Evolutionary conservation across 1,140 invertebrate genomes (phyloP).

Genomic region (Oncopeltus fasciatus): DNA sequence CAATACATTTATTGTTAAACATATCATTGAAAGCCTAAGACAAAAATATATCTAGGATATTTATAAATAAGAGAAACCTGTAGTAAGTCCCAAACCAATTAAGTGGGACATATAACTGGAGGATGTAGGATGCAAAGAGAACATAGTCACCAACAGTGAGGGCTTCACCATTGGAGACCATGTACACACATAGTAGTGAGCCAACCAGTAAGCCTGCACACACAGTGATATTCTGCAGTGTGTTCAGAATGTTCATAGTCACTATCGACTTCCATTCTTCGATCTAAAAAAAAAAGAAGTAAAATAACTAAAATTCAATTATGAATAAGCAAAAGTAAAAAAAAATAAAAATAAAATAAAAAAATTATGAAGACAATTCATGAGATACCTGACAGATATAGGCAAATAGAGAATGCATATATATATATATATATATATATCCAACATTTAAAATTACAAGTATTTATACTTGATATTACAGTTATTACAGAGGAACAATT

Average conservation of each 20-base stretch:
- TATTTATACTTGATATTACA: no score
- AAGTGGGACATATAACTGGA: constrained; percentile 87
- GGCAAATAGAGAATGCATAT: not conserved
- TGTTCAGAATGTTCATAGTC: constrained; percentile 78
- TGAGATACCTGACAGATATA: not conserved
- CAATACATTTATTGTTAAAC: no score
- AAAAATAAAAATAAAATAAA: not conserved
- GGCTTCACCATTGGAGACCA: constrained; percentile 49
- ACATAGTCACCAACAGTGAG: constrained; percentile 89
- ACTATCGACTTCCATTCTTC: constrained; percentile 78
- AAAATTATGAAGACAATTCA: no score
- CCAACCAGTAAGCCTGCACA: constrained; percentile 70
- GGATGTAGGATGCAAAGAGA: constrained; percentile 85
- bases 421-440: not conserved
- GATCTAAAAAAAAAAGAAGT: constrained; percentile 32
- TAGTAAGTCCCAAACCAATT: constrained; percentile 99
- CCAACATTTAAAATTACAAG: no score
- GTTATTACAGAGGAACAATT: no score
- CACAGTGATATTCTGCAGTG: constrained; percentile 79
- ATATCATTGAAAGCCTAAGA: no score
- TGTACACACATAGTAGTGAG: constrained; percentile 72
- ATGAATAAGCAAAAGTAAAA: no score
- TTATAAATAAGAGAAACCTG: constrained; percentile 40
- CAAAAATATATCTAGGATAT: not conserved
- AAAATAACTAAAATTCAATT: not conserved